Evolutionary conservation across 2,888 invertebrate species (phyloP), one percentile per base, ranked within the genome.

Genomic region (Formica aserva): DNA sequence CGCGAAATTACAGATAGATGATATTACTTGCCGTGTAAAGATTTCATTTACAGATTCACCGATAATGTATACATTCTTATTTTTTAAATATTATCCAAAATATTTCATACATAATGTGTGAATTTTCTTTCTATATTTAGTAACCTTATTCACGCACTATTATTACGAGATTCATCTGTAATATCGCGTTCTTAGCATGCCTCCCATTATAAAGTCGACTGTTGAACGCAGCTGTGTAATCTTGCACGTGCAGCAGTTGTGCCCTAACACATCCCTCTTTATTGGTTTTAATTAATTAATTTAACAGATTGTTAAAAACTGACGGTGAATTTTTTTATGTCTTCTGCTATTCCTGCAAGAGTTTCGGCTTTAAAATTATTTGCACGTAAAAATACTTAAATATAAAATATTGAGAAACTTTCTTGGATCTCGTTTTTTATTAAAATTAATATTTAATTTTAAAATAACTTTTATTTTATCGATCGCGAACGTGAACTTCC

Each of bases 191-290:
- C 45, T 74, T 26, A 13, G 41, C 41, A 45, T 45, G 57, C 35
- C 60, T 18, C 0, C 26, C 41, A 2, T 60, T 60, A 60, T 18
- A 32, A 55, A 55, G n/a, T 72, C 74, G 71, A 72, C 60, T 72
- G 52, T 76, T 66, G 67, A 38, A 80, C 45, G 74, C 72, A 78
- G 32, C 57, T 78, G 60, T 8, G 35, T 60, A 60, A 48, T 80
- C 26, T 41, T 13, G 45, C 72, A 60, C 60, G 45, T 74, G 45
- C 75, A 62, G 32, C 60, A 72, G 22, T 78, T 72, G 55, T 26
- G 18, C 57, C 35, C 9, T 65, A 26, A 52, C 9, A 8, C 32
- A 29, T n/a, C 13, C 18, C 6, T 18, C 32, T 35, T 57, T 32
- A 45, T 78, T 29, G 11, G 3, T 18, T 38, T 55, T 29, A 18